These are phyloP conservation scores for Enteromius fasciolatus DNA, from an alignment of 2,797 vertebrate genomes.

Conservation along the genomic window DNA sequence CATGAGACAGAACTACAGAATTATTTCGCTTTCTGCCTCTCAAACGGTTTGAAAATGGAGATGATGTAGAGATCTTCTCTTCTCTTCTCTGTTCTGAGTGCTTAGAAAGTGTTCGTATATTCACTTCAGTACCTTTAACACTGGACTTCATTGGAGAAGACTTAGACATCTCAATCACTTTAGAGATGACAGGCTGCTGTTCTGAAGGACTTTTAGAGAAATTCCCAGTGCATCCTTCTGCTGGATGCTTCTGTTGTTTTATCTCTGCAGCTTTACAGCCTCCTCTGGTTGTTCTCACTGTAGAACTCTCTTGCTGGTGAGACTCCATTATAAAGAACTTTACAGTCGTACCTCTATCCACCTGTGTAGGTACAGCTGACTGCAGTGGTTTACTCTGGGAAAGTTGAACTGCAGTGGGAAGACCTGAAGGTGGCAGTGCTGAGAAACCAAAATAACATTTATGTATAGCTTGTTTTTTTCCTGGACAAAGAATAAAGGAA, in stretches of 20 bases:
- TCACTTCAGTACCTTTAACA: neutral
- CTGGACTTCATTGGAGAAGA: neutral
- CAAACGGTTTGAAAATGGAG: neutral
- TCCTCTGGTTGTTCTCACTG: neutral
- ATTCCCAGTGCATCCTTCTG: neutral
- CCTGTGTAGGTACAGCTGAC: neutral
- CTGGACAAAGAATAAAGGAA: neutral
- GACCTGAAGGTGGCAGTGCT: neutral
- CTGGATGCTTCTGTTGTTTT: neutral
- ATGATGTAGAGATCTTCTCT: neutral
- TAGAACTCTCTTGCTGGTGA: neutral
- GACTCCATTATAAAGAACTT: constrained; percentile 31
- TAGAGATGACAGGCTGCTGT: neutral
- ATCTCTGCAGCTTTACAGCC: neutral
- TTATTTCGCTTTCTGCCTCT: neutral
- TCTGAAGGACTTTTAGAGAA: neutral
- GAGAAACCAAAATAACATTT: neutral
- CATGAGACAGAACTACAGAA: constrained; percentile 50
- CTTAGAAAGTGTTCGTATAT: neutral
- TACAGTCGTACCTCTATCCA: neutral
- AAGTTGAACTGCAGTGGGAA: neutral
- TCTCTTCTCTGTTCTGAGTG: constrained; percentile 1
- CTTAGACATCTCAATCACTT: neutral
- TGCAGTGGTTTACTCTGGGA: neutral
- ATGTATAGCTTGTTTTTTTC: no score